A percentile compares a stretch with the other conserved stretches of the same genome.
These are phyloP conservation scores for Dipodomys stephensi DNA, from an alignment of 2,113 vertebrate genomes.

Conservation along the genomic window DNA sequence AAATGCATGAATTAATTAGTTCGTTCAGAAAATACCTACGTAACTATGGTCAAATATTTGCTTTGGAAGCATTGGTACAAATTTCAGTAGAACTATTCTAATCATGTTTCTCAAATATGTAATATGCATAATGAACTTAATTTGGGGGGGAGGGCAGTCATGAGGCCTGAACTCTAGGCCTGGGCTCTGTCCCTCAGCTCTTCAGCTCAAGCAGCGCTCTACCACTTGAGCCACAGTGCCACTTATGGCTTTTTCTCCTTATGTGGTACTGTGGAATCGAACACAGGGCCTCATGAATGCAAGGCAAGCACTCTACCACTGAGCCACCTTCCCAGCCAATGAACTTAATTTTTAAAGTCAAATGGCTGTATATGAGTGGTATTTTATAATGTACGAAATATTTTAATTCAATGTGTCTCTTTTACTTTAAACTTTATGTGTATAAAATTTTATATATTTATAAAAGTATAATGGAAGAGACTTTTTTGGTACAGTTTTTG, in stretches of 20 bases:
- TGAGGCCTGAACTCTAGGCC: too few relatives aligned
- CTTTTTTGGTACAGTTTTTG: neutral
- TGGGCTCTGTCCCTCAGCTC: too few relatives aligned
- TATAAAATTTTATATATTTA: neutral
- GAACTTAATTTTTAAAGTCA: neutral
- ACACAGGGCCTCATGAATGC: too few relatives aligned
- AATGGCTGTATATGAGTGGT: neutral
- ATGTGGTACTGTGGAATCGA: too few relatives aligned
- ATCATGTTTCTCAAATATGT: neutral
- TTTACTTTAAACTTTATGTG: neutral
- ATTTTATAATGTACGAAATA: neutral
- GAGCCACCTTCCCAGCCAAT: too few relatives aligned
- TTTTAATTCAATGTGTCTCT: neutral
- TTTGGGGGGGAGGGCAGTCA: too few relatives aligned
- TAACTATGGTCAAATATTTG: neutral
- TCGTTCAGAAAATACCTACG: constrained; percentile 5
- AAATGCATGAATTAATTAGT: neutral
- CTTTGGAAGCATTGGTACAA: neutral
- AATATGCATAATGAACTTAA: neutral
- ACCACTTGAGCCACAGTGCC: too few relatives aligned
- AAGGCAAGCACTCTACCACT: too few relatives aligned
- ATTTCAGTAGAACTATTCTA: neutral
- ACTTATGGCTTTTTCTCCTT: too few relatives aligned
- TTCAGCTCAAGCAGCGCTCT: too few relatives aligned
- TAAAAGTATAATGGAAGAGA: neutral